These are phyloP conservation scores for Peromyscus attwateri DNA, from an alignment of 2,797 vertebrate species.

Conservation along the genomic window DNA sequence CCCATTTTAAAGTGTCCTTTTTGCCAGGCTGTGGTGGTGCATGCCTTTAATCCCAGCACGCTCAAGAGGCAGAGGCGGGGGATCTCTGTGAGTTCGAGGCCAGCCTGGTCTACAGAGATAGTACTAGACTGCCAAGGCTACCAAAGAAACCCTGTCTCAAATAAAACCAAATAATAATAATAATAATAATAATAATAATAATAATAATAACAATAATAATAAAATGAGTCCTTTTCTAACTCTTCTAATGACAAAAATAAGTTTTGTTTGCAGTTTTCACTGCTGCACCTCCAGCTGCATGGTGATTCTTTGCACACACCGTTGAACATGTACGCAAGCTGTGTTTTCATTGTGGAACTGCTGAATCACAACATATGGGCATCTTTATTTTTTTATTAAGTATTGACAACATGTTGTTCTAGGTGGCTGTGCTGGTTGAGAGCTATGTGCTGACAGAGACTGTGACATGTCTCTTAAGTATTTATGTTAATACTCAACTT, in stretches of 20 bases:
- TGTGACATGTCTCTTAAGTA: not conserved
- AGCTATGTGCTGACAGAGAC: slow-evolving; percentile 39
- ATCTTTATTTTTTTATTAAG: slow-evolving; percentile 31
- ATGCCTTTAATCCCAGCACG: not conserved
- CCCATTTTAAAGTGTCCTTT: not conserved
- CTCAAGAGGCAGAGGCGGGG: not conserved
- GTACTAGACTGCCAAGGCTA: not conserved
- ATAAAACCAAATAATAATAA: not conserved
- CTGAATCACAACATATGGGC: not conserved
- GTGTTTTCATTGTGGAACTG: not conserved
- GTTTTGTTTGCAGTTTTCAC: slow-evolving; percentile 26
- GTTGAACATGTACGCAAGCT: not conserved
- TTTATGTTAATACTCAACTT: slow-evolving; percentile 1
- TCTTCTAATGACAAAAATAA: not conserved
- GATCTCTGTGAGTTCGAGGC: not conserved
- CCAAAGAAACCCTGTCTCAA: not conserved
- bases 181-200: not conserved
- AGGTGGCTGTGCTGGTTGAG: not conserved
- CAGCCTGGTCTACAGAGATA: not conserved
- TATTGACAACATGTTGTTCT: not conserved
- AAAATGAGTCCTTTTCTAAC: not conserved
- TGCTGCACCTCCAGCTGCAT: not conserved
- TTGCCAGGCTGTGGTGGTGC: not conserved
- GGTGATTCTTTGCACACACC: not conserved
- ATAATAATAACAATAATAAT: not conserved